A percentile compares a stretch with the other conserved stretches of the same genome.
phyloP scores from a whole-genome alignment of 2,113 vertebrate species.

The Nanorana parkeri region DNA sequence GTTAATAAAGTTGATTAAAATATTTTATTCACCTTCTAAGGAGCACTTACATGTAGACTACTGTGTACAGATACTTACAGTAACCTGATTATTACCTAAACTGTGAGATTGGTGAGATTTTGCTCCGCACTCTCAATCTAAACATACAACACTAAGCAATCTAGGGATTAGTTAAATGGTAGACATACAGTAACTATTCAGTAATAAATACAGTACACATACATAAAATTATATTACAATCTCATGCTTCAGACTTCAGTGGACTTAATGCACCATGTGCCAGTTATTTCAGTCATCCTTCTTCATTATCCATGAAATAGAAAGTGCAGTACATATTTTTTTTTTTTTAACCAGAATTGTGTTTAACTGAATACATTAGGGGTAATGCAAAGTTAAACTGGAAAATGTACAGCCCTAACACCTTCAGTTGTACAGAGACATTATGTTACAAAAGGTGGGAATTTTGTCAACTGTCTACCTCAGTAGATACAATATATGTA shows the following conservation, averaged over 20 bases:
- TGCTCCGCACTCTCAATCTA: neutral
- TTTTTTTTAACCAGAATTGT: too few species aligned
- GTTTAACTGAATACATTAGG: too few species aligned
- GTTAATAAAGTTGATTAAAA: neutral
- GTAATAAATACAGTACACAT: slow-evolving; percentile 11
- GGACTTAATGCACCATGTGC: neutral
- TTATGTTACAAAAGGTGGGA: too few species aligned
- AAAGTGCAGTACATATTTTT: neutral
- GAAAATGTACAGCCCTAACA: too few species aligned
- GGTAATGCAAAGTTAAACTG: too few species aligned
- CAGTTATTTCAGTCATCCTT: slow-evolving; percentile 9
- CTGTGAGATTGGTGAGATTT: neutral
- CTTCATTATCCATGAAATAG: neutral
- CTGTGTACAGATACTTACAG: neutral
- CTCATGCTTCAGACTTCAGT: neutral
- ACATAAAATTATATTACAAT: slow-evolving; percentile 15
- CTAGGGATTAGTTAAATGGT: neutral
- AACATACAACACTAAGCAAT: neutral
- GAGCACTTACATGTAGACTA: neutral
- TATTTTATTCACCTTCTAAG: neutral
- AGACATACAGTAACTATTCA: neutral
- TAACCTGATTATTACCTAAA: neutral
- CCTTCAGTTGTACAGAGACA: too few species aligned
- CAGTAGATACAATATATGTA: too few species aligned
- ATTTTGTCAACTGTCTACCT: too few species aligned